Evolutionary conservation across 2,113 vertebrate species (phyloP).

Genomic region (Macrotus californicus): DNA sequence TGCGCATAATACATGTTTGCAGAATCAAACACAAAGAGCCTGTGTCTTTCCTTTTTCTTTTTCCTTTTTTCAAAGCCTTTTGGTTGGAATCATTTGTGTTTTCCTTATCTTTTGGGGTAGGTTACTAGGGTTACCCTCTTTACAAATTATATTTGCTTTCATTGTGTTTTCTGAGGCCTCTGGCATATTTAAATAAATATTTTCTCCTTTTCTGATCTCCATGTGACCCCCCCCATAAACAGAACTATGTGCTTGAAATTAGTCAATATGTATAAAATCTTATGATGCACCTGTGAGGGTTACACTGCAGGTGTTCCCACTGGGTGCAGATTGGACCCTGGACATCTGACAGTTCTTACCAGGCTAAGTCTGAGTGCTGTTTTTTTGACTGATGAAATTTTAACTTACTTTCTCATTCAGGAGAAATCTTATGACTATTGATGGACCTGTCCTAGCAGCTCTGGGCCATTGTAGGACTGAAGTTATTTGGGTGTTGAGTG

Average conservation of each 20-base stretch:
- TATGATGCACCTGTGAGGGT: neutral
- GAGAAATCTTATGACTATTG: neutral
- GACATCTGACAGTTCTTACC: neutral
- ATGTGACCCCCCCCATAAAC: neutral
- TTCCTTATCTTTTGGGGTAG: conserved; percentile 26
- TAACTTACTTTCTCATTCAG: neutral
- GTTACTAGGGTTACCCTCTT: conserved; percentile 2
- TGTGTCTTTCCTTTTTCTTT: neutral
- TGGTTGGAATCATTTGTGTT: conserved; percentile 40
- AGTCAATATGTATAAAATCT: neutral
- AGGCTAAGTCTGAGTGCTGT: neutral
- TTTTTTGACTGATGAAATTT: neutral
- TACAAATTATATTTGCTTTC: conserved; percentile 37
- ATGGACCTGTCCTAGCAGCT: neutral
- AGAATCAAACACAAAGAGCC: conserved; percentile 60
- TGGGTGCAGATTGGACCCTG: neutral
- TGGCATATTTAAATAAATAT: conserved; percentile 12
- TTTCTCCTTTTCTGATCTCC: neutral
- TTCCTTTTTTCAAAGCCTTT: neutral
- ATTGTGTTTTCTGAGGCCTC: conserved; percentile 30
- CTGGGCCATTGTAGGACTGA: neutral
- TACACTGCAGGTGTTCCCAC: neutral
- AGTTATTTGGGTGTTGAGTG: neutral
- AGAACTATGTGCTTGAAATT: neutral
- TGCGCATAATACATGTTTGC: conserved; percentile 57